Conservation (phyloP, 2,888 invertebrate species). For the Taphrorychus bicolor region DNA sequence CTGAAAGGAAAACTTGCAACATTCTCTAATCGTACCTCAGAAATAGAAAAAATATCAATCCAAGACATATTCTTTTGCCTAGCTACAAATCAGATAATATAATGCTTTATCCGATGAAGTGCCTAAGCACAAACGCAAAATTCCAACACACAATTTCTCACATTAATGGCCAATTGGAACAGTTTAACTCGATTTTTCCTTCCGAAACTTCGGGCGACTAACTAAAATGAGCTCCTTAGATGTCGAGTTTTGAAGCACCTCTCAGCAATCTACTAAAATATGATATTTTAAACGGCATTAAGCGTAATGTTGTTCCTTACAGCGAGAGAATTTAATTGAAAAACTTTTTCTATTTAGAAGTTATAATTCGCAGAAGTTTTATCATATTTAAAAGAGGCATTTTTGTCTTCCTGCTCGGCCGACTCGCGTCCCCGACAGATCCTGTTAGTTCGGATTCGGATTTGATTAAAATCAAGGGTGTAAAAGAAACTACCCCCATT, state of each 20-base stretch:
- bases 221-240: not conserved
- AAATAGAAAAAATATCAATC: too few relatives aligned
- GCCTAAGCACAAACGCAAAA: too few relatives aligned
- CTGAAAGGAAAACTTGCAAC: too few relatives aligned
- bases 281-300: conserved; percentile 22
- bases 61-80: too few relatives aligned
- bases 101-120: too few relatives aligned
- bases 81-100: too few relatives aligned
- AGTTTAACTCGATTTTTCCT: not conserved
- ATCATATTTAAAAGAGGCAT: conserved; percentile 35
- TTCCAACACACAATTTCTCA: too few relatives aligned
- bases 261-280: conserved; percentile 16
- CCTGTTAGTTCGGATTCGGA: conserved; percentile 29
- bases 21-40: too few relatives aligned
- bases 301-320: conserved; percentile 18
- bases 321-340: conserved; percentile 39
- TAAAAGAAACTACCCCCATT: conserved; percentile 21
- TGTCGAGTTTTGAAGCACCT: not conserved
- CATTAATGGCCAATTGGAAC: not conserved
- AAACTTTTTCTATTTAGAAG: conserved; percentile 41
- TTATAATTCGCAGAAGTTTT: conserved; percentile 38
- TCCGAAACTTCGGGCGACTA: not conserved
- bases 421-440: conserved; percentile 25
- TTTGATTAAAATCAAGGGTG: conserved; percentile 26
- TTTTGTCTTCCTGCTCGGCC: conserved; percentile 28